These are phyloP conservation scores for Apocheima hispidaria DNA, from an alignment of 2,888 invertebrate genomes.

Conservation along the genomic window DNA sequence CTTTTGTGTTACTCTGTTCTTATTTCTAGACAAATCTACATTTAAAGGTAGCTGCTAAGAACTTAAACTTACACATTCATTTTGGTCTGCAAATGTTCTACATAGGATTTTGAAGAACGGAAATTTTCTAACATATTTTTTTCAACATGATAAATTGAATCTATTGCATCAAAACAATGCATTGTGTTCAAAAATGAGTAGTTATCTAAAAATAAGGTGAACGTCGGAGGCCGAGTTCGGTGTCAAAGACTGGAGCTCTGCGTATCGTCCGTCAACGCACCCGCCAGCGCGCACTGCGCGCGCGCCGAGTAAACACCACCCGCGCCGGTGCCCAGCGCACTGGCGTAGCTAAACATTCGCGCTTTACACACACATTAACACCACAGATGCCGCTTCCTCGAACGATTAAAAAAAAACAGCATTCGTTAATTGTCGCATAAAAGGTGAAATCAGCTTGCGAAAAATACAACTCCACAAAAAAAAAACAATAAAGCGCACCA, in stretches of 20 bases:
- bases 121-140: too few relatives aligned
- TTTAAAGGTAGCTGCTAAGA: constrained; percentile 24
- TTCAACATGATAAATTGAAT: background rate
- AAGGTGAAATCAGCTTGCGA: constrained; percentile 46
- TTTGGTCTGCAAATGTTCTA: too few relatives aligned
- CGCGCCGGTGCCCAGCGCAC: too few relatives aligned
- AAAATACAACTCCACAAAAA: constrained; percentile 56
- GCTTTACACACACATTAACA: constrained; percentile 61
- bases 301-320: constrained; percentile 68
- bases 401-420: constrained; percentile 38
- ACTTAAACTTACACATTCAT: background rate
- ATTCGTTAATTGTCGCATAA: constrained; percentile 39
- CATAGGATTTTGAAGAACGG: background rate
- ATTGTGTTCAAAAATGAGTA: constrained; percentile 50
- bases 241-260: constrained; percentile 78
- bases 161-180: constrained; percentile 51
- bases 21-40: constrained; percentile 29
- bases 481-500: constrained; percentile 75
- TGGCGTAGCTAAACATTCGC: constrained; percentile 67
- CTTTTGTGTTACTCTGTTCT: constrained; percentile 29
- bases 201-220: constrained; percentile 66
- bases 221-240: constrained; percentile 65
- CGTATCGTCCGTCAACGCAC: constrained; percentile 74
- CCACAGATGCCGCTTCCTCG: constrained; percentile 47
- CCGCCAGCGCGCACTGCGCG: constrained; percentile 56